Percentiles rank a stretch among this genome's conserved stretches.
These are phyloP conservation scores for Galleria mellonella DNA, from an alignment of 1,140 invertebrate genomes.

Conservation along the genomic window DNA sequence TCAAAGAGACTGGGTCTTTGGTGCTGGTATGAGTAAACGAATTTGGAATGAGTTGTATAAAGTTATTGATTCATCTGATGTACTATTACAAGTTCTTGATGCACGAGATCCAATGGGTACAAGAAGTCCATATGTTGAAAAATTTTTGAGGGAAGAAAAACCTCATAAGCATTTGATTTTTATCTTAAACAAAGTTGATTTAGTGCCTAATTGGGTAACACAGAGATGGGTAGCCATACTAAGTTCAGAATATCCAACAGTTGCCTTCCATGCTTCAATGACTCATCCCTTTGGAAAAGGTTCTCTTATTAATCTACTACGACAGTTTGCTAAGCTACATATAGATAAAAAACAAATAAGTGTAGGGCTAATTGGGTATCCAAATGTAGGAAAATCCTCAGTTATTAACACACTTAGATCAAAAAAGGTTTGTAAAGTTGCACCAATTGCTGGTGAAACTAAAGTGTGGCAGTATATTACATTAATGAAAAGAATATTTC, in stretches of 20 bases:
- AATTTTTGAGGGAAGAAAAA: slow-evolving; percentile 92
- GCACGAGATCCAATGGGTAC: slow-evolving; percentile 97
- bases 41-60: slow-evolving; percentile 99
- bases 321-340: slow-evolving; percentile 98
- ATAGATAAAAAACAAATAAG: slow-evolving; percentile 98
- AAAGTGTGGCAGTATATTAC: slow-evolving; percentile 99
- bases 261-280: slow-evolving; percentile 98
- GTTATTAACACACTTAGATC: slow-evolving; percentile 97
- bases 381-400: slow-evolving; percentile 99
- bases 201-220: slow-evolving; percentile 98
- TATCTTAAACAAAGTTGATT: slow-evolving; percentile 95
- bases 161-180: slow-evolving; percentile 96
- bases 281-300: slow-evolving; percentile 99
- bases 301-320: slow-evolving; percentile 94
- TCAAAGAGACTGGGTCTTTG: slow-evolving; percentile 90
- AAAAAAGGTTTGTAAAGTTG: slow-evolving; percentile 98
- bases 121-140: slow-evolving; percentile 93
- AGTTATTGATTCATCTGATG: slow-evolving; percentile 99
- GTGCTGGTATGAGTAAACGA: slow-evolving; percentile 94
- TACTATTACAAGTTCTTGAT: slow-evolving; percentile 95
- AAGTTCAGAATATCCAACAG: slow-evolving; percentile 95
- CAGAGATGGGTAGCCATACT: slow-evolving; percentile 96
- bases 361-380: slow-evolving; percentile 99
- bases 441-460: slow-evolving; percentile 99
- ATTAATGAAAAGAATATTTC: slow-evolving; percentile 96